These are phyloP conservation scores for Hofmannophila pseudospretella DNA, from an alignment of 2,888 invertebrate species.

Conservation along the genomic window DNA sequence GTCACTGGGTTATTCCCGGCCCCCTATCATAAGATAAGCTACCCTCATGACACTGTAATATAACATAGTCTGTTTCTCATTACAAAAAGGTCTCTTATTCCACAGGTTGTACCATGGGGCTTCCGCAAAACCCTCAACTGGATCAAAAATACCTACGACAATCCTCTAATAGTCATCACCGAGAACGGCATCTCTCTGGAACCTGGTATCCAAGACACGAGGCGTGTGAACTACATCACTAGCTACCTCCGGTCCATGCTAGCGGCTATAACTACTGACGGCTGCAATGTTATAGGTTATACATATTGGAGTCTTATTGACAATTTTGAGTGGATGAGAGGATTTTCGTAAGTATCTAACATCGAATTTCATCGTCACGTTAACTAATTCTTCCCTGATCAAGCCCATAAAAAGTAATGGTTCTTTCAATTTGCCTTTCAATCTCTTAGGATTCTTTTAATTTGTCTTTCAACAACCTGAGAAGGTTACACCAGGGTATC, in stretches of 20 bases:
- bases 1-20: too few relatives aligned
- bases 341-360: conserved; percentile 79
- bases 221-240: conserved; percentile 73
- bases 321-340: conserved; percentile 88
- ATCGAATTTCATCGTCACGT: too few relatives aligned
- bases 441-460: too few relatives aligned
- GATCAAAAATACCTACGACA: conserved; percentile 77
- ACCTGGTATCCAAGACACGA: conserved; percentile 58
- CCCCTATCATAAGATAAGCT: too few relatives aligned
- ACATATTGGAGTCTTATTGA: conserved; percentile 89
- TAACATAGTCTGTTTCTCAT: too few relatives aligned
- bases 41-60: too few relatives aligned
- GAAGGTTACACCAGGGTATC: too few relatives aligned
- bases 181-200: conserved; percentile 79
- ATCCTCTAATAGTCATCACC: conserved; percentile 76
- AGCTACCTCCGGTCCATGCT: conserved; percentile 63
- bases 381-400: too few relatives aligned
- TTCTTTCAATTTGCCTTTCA: too few relatives aligned
- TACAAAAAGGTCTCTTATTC: too few relatives aligned
- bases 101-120: conserved; percentile 81
- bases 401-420: too few relatives aligned
- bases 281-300: conserved; percentile 81
- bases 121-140: conserved; percentile 80
- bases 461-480: too few relatives aligned
- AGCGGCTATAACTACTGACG: conserved; percentile 70